A percentile compares a stretch with the other conserved stretches of the same genome.
Evolutionary conservation across 2,888 invertebrate species (phyloP).

Genomic region (Rhingia campestris): DNA sequence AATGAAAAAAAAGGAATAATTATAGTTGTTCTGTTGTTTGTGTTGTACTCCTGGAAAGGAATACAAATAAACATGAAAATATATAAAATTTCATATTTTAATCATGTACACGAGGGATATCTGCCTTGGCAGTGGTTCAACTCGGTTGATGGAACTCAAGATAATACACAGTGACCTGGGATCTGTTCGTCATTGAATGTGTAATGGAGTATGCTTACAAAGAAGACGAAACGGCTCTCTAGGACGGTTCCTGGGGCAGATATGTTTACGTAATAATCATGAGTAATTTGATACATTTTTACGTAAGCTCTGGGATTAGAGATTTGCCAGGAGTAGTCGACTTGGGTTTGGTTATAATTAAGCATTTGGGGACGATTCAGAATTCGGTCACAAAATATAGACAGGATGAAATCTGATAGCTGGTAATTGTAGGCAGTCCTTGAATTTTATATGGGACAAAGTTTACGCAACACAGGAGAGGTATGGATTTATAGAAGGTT

Average conservation of each 20-base stretch:
- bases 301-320: constrained; percentile 12
- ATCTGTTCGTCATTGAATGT: constrained; percentile 1
- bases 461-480: too few species aligned
- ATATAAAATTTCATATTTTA: constrained; percentile 42
- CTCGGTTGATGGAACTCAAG: constrained; percentile 23
- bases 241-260: constrained; percentile 23
- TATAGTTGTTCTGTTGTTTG: not conserved
- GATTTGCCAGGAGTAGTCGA: constrained; percentile 35
- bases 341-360: constrained; percentile 47
- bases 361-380: constrained; percentile 30
- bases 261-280: constrained; percentile 43
- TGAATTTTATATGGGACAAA: not conserved
- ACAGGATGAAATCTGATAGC: not conserved
- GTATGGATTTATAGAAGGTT: too few species aligned
- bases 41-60: not conserved
- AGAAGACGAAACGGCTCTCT: constrained; percentile 10
- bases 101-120: constrained; percentile 25
- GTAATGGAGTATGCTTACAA: not conserved
- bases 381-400: not conserved
- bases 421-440: not conserved
- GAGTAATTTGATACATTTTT: constrained; percentile 47
- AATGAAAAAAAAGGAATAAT: not conserved
- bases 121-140: constrained; percentile 33
- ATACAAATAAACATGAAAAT: not conserved
- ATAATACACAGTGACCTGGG: constrained; percentile 8